phyloP scores from a whole-genome alignment of 2,797 vertebrate species.

The Erethizon dorsatum region DNA sequence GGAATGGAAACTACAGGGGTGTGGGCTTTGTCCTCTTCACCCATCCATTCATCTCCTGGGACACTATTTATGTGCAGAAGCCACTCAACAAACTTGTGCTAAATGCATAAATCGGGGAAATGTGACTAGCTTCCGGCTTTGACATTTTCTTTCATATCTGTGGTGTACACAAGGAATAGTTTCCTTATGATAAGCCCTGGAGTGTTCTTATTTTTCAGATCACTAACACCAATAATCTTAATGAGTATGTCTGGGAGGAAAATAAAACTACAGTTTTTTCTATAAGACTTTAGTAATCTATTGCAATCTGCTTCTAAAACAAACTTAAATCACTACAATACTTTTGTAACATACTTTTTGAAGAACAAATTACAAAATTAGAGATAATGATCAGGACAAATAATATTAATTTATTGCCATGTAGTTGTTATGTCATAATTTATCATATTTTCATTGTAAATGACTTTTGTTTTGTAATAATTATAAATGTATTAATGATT shows the following conservation, averaged over 20 bases:
- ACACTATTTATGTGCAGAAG: too few species aligned
- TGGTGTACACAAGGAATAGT: not conserved
- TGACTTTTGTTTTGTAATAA: not conserved
- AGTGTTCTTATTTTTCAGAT: fast-evolving
- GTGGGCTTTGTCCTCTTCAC: not conserved
- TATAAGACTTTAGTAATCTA: not conserved
- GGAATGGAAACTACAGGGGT: not conserved
- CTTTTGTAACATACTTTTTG: not conserved
- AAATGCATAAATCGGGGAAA: not conserved
- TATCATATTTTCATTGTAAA: not conserved
- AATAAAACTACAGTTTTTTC: not conserved
- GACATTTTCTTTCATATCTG: not conserved
- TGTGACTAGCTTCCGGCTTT: fast-evolving
- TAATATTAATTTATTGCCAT: not conserved
- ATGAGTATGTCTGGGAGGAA: not conserved
- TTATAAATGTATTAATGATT: not conserved
- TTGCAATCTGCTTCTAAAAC: not conserved
- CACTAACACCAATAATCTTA: too few species aligned
- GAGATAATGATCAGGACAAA: not conserved
- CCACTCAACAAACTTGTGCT: not conserved
- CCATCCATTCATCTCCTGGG: not conserved
- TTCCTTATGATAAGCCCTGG: not conserved
- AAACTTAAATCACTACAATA: not conserved
- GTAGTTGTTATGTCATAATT: not conserved
- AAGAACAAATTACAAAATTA: not conserved